A percentile compares a stretch with the other conserved stretches of the same genome.
Evolutionary conservation across 2,888 invertebrate species (phyloP).

Genomic region (Julus scanicus): DNA sequence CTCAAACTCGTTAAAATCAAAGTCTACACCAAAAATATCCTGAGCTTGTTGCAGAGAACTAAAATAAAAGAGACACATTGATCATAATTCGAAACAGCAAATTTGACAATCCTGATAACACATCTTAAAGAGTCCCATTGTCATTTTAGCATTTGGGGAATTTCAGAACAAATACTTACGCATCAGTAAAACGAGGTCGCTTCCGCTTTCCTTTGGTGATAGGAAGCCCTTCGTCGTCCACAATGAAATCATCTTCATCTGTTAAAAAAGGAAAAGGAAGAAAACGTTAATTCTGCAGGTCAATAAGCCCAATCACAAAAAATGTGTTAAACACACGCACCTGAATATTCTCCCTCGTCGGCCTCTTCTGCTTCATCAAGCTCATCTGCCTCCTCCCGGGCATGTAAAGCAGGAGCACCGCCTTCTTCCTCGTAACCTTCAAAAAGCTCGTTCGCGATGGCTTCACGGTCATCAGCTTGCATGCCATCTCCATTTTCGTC

Average conservation of each 20-base stretch:
- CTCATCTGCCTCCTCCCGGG: constrained; percentile 74
- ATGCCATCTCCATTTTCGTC: constrained; percentile 76
- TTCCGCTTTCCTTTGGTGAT: constrained; percentile 77
- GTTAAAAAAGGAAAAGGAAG: constrained; percentile 65
- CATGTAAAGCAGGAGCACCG: constrained; percentile 50
- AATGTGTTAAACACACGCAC: constrained; percentile 53
- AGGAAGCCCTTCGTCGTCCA: constrained; percentile 93
- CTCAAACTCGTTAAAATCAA: constrained; percentile 91
- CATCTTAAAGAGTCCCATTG: no score
- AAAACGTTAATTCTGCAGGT: background rate
- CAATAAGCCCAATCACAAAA: constrained; percentile 55
- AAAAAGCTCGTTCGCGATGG: constrained; percentile 89
- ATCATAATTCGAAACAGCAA: no score
- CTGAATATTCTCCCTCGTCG: constrained; percentile 74
- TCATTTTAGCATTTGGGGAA: no score
- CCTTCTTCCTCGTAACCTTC: constrained; percentile 82
- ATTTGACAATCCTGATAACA: no score
- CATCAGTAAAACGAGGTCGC: constrained; percentile 85
- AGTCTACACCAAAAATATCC: constrained; percentile 99
- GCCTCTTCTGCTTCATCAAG: constrained; percentile 80
- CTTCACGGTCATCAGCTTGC: constrained; percentile 81
- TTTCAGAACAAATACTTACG: constrained; percentile 71
- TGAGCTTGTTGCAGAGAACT: constrained; percentile 96
- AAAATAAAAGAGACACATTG: constrained; percentile 60
- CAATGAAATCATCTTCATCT: constrained; percentile 96